phyloP scores from a whole-genome alignment of 2,113 vertebrate species.

The Toxotes chatareus region DNA sequence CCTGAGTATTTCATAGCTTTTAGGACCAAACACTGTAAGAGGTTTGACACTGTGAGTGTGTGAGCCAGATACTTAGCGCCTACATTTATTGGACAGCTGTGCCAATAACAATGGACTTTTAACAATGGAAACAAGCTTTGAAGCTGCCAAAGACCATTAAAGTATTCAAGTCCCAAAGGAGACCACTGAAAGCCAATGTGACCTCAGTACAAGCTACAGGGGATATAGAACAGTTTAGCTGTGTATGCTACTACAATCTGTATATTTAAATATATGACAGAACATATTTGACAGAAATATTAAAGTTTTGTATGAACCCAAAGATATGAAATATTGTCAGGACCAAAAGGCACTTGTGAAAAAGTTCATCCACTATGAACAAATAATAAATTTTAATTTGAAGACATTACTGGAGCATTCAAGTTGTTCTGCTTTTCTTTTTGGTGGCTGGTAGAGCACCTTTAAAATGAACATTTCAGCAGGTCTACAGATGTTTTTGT shows the following conservation, averaged over 20 bases:
- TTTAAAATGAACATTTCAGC: no score
- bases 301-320: slow-evolving; percentile 33
- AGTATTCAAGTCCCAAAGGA: slow-evolving; percentile 42
- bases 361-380: not conserved
- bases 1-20: slow-evolving; percentile 13
- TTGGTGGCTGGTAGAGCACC: no score
- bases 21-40: slow-evolving; percentile 31
- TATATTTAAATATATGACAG: slow-evolving; percentile 45
- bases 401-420: not conserved
- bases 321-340: slow-evolving; percentile 24
- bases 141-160: slow-evolving; percentile 39
- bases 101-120: slow-evolving; percentile 32
- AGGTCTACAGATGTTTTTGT: no score
- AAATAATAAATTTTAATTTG: slow-evolving; percentile 38
- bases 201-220: slow-evolving; percentile 53
- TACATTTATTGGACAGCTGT: not conserved
- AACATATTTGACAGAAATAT: slow-evolving; percentile 26
- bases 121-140: slow-evolving; percentile 6
- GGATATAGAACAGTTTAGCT: not conserved
- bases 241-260: slow-evolving; percentile 17
- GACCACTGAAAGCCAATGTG: slow-evolving; percentile 62
- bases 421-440: no score
- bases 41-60: slow-evolving; percentile 9
- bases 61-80: not conserved
- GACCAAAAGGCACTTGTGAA: slow-evolving; percentile 19